phyloP scores from a whole-genome alignment of 2,888 invertebrate species.

The Exocentrus adspersus region DNA sequence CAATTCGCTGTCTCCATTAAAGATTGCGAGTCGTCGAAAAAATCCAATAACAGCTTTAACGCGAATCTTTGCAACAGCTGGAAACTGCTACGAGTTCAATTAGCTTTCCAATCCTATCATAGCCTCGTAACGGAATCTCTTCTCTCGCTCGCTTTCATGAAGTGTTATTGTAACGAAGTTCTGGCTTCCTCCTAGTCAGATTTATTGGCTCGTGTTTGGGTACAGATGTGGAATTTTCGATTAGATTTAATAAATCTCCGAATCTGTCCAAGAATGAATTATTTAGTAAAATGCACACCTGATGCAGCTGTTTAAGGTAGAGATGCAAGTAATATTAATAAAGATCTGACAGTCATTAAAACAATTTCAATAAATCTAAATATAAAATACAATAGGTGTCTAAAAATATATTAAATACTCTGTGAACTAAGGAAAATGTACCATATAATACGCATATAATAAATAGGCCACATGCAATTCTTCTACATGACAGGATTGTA shows the following conservation, averaged over 20 bases:
- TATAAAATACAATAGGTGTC: too few relatives aligned
- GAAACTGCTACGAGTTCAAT: background rate
- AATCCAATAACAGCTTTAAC: background rate
- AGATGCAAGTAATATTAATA: too few relatives aligned
- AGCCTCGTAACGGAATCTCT: background rate
- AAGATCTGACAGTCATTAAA: too few relatives aligned
- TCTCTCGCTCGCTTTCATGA: background rate
- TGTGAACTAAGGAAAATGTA: too few relatives aligned
- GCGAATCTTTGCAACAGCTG: background rate
- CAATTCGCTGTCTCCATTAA: background rate
- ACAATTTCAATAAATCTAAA: too few relatives aligned
- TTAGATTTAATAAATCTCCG: background rate
- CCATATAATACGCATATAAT: too few relatives aligned
- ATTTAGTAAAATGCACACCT: too few relatives aligned
- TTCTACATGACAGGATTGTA: background rate
- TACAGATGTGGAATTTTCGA: background rate
- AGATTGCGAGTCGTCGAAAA: background rate
- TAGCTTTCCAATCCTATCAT: background rate
- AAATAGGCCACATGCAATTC: too few relatives aligned
- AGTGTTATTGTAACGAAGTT: background rate
- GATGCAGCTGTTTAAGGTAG: too few relatives aligned
- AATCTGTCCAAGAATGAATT: background rate
- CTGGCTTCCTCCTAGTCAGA: background rate
- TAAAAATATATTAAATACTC: too few relatives aligned
- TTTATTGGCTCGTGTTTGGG: background rate